Base-by-base conservation (phyloP, 1,140 invertebrate species). In the Aphidius ervi region DNA sequence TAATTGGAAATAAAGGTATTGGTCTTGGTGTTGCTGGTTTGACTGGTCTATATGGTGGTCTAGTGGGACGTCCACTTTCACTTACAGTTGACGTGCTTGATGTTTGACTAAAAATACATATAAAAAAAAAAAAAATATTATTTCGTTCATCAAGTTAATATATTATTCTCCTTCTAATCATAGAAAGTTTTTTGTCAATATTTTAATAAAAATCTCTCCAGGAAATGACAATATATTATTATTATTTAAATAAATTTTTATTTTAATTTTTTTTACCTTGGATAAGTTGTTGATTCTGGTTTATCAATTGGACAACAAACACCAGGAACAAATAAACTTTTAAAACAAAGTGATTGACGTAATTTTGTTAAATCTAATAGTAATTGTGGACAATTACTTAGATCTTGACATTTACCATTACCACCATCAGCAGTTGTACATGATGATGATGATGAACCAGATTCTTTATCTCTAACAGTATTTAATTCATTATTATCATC, bases 261-360 rank as follows among this genome's bases (percentile, higher is more conserved):
- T n/a, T n/a, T n/a, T n/a, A n/a, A n/a, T 43, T 31, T 42, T 45
- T 6, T 62, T 45, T 66, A 74, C 71, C 67, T 74, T n/a, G 63
- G 48, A 42, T 16, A 59, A 6, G 56, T 40, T 20, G 47, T 45
- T n/a, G 48, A 46, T 6, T 68, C 69, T 3, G 61, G 60, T 63
- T 74, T 76, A 39, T 85, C 79, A 62, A 82, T 65, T 0, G 93
- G 93, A 78, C 93, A 95, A 71, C 93, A 96, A 3, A 95, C 92
- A 16, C 93, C 94, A 3, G 94, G 94, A 4, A 94, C 89, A 68
- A 95, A 94, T 2, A 95, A 79, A 64, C 90, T 91, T 76, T 95
- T 94, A 70, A 97, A 96, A 71, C 94, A 97, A 6, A 96, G 82
- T 0, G 92, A 94, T 69, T 94, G 89, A 45, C 93, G 80, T 1